Conservation (phyloP, 2,888 invertebrate species). For the Prosapia bicincta region DNA sequence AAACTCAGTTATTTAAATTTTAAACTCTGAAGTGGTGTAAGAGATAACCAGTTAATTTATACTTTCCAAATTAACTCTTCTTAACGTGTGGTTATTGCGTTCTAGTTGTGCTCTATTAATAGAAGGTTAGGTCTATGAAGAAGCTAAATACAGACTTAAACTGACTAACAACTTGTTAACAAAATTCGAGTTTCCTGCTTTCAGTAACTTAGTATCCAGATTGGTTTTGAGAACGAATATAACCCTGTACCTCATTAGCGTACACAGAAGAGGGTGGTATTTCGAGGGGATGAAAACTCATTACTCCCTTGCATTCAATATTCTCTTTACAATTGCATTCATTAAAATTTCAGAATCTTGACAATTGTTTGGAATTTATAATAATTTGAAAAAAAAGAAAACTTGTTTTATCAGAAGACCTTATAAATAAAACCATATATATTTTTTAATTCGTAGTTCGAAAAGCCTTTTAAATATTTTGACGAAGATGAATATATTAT, state of each 20-base stretch:
- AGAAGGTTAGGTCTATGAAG: too few species aligned
- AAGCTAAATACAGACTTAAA: too few species aligned
- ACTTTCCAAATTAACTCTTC: too few species aligned
- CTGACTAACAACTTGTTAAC: background rate
- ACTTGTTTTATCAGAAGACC: background rate
- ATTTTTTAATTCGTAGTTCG: too few species aligned
- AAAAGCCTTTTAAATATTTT: too few species aligned
- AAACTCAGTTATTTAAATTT: too few species aligned
- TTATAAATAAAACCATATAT: too few species aligned
- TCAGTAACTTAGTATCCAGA: background rate
- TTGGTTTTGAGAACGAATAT: background rate
- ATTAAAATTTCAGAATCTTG: background rate
- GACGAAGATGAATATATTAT: too few species aligned
- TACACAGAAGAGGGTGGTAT: background rate
- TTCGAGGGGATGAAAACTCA: background rate
- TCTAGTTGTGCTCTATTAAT: too few species aligned
- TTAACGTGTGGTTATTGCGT: too few species aligned
- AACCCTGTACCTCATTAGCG: background rate
- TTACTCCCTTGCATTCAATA: background rate
- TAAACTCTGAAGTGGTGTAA: too few species aligned
- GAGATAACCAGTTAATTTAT: too few species aligned
- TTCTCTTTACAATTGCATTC: background rate
- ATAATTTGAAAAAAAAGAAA: background rate
- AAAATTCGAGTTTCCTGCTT: background rate
- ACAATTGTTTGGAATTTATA: background rate